Evolutionary conservation across 2,888 invertebrate genomes (phyloP).

Genomic region (Drepanosiphum platanoidis): DNA sequence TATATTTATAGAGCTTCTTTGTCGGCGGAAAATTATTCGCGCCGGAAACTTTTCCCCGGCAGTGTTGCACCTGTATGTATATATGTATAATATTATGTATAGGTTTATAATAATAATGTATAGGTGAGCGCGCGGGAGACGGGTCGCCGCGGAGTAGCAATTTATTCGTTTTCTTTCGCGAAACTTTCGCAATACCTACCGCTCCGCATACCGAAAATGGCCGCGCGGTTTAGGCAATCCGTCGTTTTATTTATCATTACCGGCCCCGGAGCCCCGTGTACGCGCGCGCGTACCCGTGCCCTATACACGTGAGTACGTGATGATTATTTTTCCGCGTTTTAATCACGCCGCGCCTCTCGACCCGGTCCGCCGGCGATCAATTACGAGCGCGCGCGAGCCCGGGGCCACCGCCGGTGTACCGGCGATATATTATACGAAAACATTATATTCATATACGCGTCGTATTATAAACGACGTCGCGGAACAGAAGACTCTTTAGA

Average conservation of each 20-base stretch:
- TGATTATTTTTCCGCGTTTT: neutral
- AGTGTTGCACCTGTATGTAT: neutral
- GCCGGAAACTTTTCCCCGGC: slow-evolving; percentile 32
- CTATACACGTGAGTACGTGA: too few relatives aligned
- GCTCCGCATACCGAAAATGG: neutral
- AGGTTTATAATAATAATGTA: too few relatives aligned
- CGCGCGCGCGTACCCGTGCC: too few relatives aligned
- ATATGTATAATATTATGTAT: too few relatives aligned
- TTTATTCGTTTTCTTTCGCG: slow-evolving; percentile 53
- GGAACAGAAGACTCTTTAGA: too few relatives aligned
- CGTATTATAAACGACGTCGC: neutral
- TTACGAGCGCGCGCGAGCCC: neutral
- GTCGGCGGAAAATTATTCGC: slow-evolving; percentile 27
- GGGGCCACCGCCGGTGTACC: neutral
- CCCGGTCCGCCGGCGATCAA: neutral
- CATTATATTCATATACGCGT: too few relatives aligned
- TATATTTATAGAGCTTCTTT: neutral
- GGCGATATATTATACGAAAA: too few relatives aligned
- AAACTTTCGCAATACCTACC: slow-evolving; percentile 18
- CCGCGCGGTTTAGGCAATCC: neutral
- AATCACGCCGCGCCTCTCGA: neutral
- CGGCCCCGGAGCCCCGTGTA: too few relatives aligned
- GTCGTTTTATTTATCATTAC: slow-evolving; percentile 20
- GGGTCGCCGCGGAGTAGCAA: slow-evolving; percentile 21
- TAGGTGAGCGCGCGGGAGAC: neutral